Evolutionary conservation across 2,113 vertebrate genomes (phyloP), one percentile per base, ranked within the genome.

Genomic region (Alouatta palliata): DNA sequence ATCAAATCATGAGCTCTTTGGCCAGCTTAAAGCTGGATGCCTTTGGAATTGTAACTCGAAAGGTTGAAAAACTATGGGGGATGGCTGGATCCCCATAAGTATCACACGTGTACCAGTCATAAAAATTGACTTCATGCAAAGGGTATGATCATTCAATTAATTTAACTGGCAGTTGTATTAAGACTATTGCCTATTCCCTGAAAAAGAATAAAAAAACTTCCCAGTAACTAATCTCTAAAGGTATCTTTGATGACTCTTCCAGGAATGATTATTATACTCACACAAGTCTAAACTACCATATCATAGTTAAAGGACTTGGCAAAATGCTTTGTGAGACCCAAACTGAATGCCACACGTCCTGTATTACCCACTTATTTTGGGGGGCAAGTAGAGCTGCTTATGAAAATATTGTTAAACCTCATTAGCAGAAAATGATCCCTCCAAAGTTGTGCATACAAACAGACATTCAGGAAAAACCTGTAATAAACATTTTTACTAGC

Each of bases 31-130:
- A 92, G 40, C 17, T 73, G 20, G 11, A 87, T 86, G 43, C 45
- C 71, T 96, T 91, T 94, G 68, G 66, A 96, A 96, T 94, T 98
- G n/a, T 71, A 92, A 92, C 58, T 92, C 37, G 54, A 35, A 77
- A 90, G 25, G 7, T 43, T 91, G 82, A 95, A 95, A 96, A 94
- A 77, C 81, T 56, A 8, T 64, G 19, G 21, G 43, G 35, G 21
- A 20, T 64, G 8, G 20, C 76, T 89, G 30, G 43, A 19, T 83
- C 49, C 17, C 71, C 76, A 49, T 81, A 80, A 88, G 27, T 30
- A 96, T 47, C 70, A 87, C 90, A n/a, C 8, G 40, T 12, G 45
- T 12, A 30, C 32, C 80, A 71, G 49, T 92, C 49, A 92, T 95
- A 80, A 90, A 88, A 95, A 88, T 4, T 56, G 54, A 76, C 43